Percentiles rank a stretch among this genome's conserved stretches.
phyloP scores from a whole-genome alignment of 2,888 invertebrate genomes.

The Drosophila crucigera region DNA sequence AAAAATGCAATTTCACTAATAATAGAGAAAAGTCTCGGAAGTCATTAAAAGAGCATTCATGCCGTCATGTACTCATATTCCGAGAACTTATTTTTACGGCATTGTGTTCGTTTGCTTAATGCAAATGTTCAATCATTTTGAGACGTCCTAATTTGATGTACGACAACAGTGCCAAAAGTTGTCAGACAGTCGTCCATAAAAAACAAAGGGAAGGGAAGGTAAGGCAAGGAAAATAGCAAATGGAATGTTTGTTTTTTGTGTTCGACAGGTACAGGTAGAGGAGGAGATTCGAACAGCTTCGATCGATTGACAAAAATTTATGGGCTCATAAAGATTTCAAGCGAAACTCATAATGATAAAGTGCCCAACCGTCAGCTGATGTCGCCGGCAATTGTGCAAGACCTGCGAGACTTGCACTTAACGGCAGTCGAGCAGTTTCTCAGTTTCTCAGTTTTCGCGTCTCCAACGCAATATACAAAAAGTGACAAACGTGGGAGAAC shows the following conservation, averaged over 20 bases:
- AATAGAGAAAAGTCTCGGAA: not conserved
- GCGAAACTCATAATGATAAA: slow-evolving; percentile 68
- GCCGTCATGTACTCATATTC: not conserved
- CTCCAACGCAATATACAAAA: slow-evolving; percentile 31
- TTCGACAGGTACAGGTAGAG: slow-evolving; percentile 23
- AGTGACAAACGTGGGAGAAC: slow-evolving; percentile 50
- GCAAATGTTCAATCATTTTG: slow-evolving; percentile 67
- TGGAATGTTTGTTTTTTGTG: slow-evolving; percentile 5
- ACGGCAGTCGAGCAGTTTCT: slow-evolving; percentile 4
- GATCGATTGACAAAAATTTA: slow-evolving; percentile 67
- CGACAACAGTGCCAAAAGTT: slow-evolving; percentile 72
- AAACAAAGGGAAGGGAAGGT: slow-evolving; percentile 1
- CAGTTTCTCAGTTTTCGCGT: slow-evolving; percentile 15
- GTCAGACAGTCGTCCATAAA: slow-evolving; percentile 61
- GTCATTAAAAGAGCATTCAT: slow-evolving; percentile 3
- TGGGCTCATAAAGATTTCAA: slow-evolving; percentile 77
- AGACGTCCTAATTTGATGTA: slow-evolving; percentile 59
- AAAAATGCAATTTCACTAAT: not conserved
- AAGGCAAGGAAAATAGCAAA: slow-evolving; percentile 27
- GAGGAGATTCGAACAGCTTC: slow-evolving; percentile 15
- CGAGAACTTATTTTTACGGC: not conserved
- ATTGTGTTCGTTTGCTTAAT: slow-evolving; percentile 22
- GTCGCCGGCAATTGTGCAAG: slow-evolving; percentile 51
- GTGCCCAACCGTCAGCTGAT: slow-evolving; percentile 44
- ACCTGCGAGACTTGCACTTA: slow-evolving; percentile 39